Evolutionary conservation across 2,797 vertebrate genomes (phyloP).

Genomic region (Mormyrops boulengeri): DNA sequence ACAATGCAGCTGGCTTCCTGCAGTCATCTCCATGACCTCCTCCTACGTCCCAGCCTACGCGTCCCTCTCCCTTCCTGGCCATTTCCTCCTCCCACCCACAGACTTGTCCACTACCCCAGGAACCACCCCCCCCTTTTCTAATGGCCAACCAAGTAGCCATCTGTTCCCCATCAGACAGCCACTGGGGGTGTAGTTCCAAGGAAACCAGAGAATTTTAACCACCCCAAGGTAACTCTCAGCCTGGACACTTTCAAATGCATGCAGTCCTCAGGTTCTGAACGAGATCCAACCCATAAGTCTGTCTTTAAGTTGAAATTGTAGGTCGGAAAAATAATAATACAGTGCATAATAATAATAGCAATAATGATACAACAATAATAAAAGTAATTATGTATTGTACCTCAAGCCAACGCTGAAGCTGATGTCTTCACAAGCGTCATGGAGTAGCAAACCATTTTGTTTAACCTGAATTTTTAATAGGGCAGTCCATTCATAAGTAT

Average conservation of each 20-base stretch:
- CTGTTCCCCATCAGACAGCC: slow-evolving; percentile 3
- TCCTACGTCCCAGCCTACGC: background rate
- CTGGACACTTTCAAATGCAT: background rate
- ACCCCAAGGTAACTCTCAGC: background rate
- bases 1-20: background rate
- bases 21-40: background rate
- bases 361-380: background rate
- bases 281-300: background rate
- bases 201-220: background rate
- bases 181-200: background rate
- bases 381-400: background rate
- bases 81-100: slow-evolving; percentile 4
- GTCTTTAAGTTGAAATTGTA: background rate
- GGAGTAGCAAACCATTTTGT: background rate
- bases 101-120: background rate
- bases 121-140: background rate
- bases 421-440: background rate
- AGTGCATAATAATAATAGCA: background rate
- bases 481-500: background rate
- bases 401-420: background rate
- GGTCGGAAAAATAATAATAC: background rate
- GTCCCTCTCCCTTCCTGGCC: background rate
- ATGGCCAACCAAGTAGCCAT: background rate
- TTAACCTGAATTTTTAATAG: background rate
- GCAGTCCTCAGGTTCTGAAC: background rate